These are phyloP conservation scores for Pachymerium ferrugineum DNA, from an alignment of 2,888 invertebrate genomes.

Conservation along the genomic window DNA sequence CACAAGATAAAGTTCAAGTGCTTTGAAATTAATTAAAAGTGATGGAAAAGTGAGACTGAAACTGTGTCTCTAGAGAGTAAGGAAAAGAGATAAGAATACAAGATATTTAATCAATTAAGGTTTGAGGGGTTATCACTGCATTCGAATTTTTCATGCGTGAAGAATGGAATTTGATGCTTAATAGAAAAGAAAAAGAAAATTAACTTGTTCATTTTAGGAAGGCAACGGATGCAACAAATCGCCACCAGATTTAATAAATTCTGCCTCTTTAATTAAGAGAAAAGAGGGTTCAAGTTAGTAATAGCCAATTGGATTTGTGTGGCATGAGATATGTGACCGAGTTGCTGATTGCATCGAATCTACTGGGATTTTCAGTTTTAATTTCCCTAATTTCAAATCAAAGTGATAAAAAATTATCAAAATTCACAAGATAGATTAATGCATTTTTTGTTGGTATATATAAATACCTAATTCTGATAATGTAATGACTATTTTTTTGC, in stretches of 20 bases:
- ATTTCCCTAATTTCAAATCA: not conserved
- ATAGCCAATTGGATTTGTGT: not conserved
- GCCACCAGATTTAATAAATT: slow-evolving; percentile 2
- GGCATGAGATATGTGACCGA: not conserved
- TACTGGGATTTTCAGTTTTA: not conserved
- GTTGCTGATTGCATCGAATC: not conserved
- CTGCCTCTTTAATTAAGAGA: not conserved
- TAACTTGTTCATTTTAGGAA: not conserved
- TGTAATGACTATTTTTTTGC: too few species aligned
- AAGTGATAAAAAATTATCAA: not conserved
- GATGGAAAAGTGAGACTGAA: not conserved
- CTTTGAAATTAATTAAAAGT: slow-evolving; percentile 23
- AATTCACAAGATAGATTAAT: too few species aligned
- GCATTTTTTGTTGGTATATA: too few species aligned
- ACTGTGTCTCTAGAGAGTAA: not conserved
- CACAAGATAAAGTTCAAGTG: too few species aligned
- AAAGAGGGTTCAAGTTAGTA: not conserved
- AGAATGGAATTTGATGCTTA: not conserved
- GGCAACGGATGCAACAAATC: not conserved
- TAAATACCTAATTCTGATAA: too few species aligned
- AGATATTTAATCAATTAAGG: slow-evolving; percentile 24
- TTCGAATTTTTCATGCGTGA: not conserved
- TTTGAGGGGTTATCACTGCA: too few species aligned
- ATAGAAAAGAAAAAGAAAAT: not conserved
- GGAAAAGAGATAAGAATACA: not conserved